These are phyloP conservation scores for Parelbella ahira DNA, from an alignment of 2,888 invertebrate genomes.

Conservation along the genomic window DNA sequence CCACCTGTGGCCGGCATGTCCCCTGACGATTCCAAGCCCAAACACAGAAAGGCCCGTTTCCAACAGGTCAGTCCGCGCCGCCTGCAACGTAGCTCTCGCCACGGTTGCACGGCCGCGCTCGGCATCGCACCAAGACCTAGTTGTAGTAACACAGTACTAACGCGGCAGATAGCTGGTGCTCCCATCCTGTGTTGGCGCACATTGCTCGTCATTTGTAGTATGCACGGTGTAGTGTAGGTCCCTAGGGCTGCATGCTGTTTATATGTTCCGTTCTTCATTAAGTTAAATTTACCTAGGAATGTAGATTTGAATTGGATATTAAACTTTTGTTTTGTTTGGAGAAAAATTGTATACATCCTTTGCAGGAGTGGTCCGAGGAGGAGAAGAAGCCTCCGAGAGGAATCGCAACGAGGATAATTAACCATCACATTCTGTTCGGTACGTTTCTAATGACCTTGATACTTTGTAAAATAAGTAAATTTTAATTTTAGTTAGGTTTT, in stretches of 20 bases:
- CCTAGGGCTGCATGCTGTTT: constrained; percentile 20
- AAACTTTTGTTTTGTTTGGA: constrained; percentile 1
- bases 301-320: constrained; percentile 4
- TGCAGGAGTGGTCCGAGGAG: constrained; percentile 77
- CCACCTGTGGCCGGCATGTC: constrained; percentile 74
- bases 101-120: constrained; percentile 22
- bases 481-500: too few relatives aligned
- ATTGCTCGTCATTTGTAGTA: constrained; percentile 25
- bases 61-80: constrained; percentile 83
- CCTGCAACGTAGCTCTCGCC: constrained; percentile 14
- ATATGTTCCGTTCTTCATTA: constrained; percentile 5
- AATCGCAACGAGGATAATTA: constrained; percentile 78
- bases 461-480: too few relatives aligned
- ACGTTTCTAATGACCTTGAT: constrained; percentile 34
- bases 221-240: constrained; percentile 31
- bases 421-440: constrained; percentile 79
- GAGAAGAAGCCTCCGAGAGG: constrained; percentile 76
- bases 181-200: constrained; percentile 8
- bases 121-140: constrained; percentile 24
- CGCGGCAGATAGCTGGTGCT: constrained; percentile 11
- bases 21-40: constrained; percentile 82
- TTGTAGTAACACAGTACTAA: constrained; percentile 20
- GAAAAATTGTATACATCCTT: constrained; percentile 29
- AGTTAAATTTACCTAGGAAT: neutral
- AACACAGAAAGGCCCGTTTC: constrained; percentile 92